phyloP scores from a whole-genome alignment of 1,140 invertebrate species.

The Sarcophaga bullata region DNA sequence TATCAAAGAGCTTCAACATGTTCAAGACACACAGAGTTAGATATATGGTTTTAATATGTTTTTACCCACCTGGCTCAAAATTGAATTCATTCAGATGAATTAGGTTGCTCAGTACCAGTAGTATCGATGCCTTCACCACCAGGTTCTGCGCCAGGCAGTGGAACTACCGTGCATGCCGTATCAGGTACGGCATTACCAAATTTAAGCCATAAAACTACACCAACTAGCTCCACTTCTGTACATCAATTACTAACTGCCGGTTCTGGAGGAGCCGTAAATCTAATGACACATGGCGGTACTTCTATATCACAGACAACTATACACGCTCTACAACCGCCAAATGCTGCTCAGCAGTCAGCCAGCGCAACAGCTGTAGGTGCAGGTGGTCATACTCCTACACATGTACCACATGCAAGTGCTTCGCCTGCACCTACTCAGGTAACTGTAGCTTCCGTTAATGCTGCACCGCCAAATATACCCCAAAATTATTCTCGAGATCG shows the following conservation, averaged over 20 bases:
- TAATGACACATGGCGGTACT: constrained; percentile 62
- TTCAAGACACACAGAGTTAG: constrained; percentile 98
- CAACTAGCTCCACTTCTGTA: constrained; percentile 42
- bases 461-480: constrained; percentile 61
- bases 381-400: constrained; percentile 56
- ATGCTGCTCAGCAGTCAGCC: constrained; percentile 58
- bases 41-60: constrained; percentile 99
- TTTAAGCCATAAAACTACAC: constrained; percentile 40
- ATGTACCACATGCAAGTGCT: constrained; percentile 63
- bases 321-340: constrained; percentile 60
- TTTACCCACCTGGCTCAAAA: constrained; percentile 97
- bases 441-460: constrained; percentile 43
- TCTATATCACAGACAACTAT: constrained; percentile 62
- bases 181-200: constrained; percentile 28
- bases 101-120: constrained; percentile 78
- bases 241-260: constrained; percentile 57
- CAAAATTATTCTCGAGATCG: constrained; percentile 63
- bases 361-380: constrained; percentile 57
- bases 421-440: constrained; percentile 52
- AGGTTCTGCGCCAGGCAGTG: constrained; percentile 52
- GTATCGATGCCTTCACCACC: constrained; percentile 85
- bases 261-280: constrained; percentile 57
- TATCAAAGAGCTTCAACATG: constrained; percentile 96
- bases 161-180: constrained; percentile 1
- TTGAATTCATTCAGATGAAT: constrained; percentile 95